phyloP scores from a whole-genome alignment of 2,113 vertebrate species.

The Chaetodon auriga region DNA sequence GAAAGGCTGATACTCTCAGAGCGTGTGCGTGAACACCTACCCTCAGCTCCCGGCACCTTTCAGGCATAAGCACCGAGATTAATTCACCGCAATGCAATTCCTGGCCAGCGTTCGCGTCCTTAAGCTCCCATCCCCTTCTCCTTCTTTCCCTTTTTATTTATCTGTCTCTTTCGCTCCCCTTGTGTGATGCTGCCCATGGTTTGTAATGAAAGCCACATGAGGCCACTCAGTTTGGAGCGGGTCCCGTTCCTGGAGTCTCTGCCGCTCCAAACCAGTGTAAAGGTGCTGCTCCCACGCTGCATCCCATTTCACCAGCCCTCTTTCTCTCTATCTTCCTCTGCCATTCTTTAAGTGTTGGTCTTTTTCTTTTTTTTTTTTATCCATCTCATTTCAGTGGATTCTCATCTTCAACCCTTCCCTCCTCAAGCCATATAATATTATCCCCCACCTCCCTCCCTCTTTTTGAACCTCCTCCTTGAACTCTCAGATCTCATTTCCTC shows the following conservation, averaged over 20 bases:
- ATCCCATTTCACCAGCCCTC: not conserved
- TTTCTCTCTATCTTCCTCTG: not conserved
- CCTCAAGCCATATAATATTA: conserved; percentile 13
- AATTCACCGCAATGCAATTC: conserved; percentile 41
- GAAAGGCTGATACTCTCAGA: conserved; percentile 29
- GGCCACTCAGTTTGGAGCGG: conserved; percentile 45
- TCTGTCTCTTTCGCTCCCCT: not conserved
- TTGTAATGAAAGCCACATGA: conserved; percentile 46
- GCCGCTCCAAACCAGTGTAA: conserved; percentile 4
- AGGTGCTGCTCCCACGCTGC: conserved; percentile 15
- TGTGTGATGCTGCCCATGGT: conserved; percentile 9
- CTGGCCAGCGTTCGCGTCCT: conserved; percentile 49
- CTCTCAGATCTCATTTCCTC: conserved; percentile 41
- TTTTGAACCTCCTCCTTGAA: conserved; percentile 35
- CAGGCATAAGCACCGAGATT: conserved; percentile 40
- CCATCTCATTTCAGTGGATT: conserved; percentile 15
- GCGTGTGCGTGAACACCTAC: conserved; percentile 40
- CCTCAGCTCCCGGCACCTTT: conserved; percentile 20
- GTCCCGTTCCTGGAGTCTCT: conserved; percentile 26
- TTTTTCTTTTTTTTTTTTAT: not conserved
- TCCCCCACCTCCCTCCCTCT: not conserved
- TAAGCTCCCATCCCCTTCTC: conserved; percentile 13
- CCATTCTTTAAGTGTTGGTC: not conserved
- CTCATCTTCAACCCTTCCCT: conserved; percentile 22
- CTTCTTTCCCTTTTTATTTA: conserved; percentile 12